Percentiles rank a stretch among this genome's conserved stretches.
Evolutionary conservation across 2,113 vertebrate genomes (phyloP).

Genomic region (Engystomops pustulosus): DNA sequence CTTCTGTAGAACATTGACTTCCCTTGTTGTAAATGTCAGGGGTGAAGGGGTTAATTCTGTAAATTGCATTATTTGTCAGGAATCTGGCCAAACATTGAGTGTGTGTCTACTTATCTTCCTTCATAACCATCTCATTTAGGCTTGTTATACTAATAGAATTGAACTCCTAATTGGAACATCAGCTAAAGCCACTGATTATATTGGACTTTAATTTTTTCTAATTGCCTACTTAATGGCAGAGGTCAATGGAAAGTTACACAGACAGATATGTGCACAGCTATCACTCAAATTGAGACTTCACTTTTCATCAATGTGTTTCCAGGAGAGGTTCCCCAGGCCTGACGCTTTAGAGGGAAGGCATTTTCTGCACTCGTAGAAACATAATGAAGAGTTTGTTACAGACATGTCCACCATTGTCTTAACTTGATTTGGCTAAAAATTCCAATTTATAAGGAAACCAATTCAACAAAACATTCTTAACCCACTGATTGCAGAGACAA

Average conservation of each 20-base stretch:
- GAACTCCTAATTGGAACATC: constrained; percentile 57
- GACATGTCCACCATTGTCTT: too few species aligned
- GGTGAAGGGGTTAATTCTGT: constrained; percentile 51
- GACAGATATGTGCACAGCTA: constrained; percentile 39
- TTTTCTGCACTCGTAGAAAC: neutral
- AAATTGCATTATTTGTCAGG: constrained; percentile 59
- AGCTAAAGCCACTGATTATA: constrained; percentile 56
- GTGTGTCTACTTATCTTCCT: constrained; percentile 55
- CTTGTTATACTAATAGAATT: constrained; percentile 58
- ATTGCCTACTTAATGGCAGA: constrained; percentile 58
- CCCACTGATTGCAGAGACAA: too few species aligned
- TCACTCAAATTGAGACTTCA: constrained; percentile 50
- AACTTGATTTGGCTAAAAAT: too few species aligned
- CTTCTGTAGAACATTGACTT: neutral
- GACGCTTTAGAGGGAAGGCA: neutral
- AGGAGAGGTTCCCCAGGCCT: constrained; percentile 36
- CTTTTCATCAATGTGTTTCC: constrained; percentile 46
- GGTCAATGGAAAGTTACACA: constrained; percentile 52
- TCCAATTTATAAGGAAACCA: too few species aligned
- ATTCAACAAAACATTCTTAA: too few species aligned
- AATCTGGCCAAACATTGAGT: constrained; percentile 57
- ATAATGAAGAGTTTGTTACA: neutral
- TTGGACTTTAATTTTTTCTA: constrained; percentile 61
- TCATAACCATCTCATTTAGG: constrained; percentile 57
- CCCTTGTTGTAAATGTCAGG: constrained; percentile 34